phyloP scores from a whole-genome alignment of 2,888 invertebrate species.

The Ichneumoninae sp. region DNA sequence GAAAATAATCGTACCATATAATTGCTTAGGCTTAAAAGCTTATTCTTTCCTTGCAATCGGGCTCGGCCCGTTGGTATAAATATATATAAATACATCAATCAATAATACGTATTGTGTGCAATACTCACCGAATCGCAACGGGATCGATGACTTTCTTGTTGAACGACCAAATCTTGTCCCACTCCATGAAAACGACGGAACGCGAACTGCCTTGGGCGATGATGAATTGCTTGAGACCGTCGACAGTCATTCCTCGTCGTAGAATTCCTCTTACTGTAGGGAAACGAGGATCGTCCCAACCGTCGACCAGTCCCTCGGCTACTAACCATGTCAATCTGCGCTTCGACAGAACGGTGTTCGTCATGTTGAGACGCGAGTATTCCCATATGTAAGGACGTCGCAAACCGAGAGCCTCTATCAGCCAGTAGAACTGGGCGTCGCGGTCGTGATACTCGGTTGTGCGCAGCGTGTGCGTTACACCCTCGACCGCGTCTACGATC shows the following conservation, averaged over 20 bases:
- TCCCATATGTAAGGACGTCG: constrained; percentile 98
- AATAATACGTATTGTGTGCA: background rate
- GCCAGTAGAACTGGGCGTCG: constrained; percentile 99
- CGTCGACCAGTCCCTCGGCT: constrained; percentile 96
- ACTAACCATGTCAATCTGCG: constrained; percentile 99
- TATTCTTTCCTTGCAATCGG: too few species aligned
- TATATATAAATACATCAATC: too few species aligned
- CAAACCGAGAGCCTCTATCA: constrained; percentile 93
- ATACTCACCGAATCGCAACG: constrained; percentile 88
- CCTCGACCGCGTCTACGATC: constrained; percentile 98
- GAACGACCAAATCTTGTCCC: constrained; percentile 99
- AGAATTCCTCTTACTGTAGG: constrained; percentile 99
- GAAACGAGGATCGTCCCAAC: constrained; percentile 99
- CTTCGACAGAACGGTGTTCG: constrained; percentile 98
- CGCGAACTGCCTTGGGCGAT: constrained; percentile 98
- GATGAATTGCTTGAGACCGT: constrained; percentile 98
- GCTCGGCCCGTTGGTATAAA: too few species aligned
- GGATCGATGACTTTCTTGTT: constrained; percentile 99
- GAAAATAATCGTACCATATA: too few species aligned
- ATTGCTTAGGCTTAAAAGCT: too few species aligned
- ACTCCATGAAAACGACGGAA: constrained; percentile 99
- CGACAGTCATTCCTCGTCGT: constrained; percentile 98
- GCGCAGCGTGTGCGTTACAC: constrained; percentile 98
- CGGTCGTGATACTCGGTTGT: constrained; percentile 99
- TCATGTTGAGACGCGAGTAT: constrained; percentile 97